These are phyloP conservation scores for Psittacula echo DNA, from an alignment of 2,797 vertebrate genomes.

Conservation along the genomic window DNA sequence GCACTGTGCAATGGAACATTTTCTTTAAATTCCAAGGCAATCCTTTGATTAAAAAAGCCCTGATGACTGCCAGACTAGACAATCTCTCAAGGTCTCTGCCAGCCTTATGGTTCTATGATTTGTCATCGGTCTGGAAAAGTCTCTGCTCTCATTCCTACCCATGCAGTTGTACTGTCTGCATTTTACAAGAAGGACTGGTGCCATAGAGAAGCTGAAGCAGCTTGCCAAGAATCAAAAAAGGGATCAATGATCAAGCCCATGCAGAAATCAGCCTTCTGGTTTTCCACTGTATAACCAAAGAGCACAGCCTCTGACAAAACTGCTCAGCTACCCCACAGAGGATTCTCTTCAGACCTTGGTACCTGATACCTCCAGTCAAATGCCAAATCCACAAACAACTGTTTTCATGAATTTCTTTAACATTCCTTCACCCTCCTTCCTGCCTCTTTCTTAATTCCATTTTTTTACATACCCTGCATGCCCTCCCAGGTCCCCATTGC, in stretches of 20 bases:
- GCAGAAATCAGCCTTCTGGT: background rate
- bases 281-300: background rate
- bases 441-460: background rate
- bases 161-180: background rate
- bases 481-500: background rate
- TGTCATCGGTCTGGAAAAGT: background rate
- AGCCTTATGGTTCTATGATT: constrained; percentile 5
- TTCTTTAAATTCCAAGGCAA: background rate
- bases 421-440: background rate
- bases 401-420: background rate
- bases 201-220: background rate
- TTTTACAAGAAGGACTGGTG: background rate
- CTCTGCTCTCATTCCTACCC: constrained; percentile 9
- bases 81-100: constrained; percentile 20
- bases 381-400: background rate
- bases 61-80: constrained; percentile 48
- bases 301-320: background rate
- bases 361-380: background rate
- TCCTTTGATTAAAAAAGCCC: constrained; percentile 4
- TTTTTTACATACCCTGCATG: background rate
- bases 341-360: background rate
- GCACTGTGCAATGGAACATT: constrained; percentile 11
- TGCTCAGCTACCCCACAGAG: background rate
- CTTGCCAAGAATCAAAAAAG: background rate
- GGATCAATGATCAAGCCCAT: background rate